These are phyloP conservation scores for Belonocnema kinseyi DNA, from an alignment of 1,140 invertebrate species.

Conservation along the genomic window DNA sequence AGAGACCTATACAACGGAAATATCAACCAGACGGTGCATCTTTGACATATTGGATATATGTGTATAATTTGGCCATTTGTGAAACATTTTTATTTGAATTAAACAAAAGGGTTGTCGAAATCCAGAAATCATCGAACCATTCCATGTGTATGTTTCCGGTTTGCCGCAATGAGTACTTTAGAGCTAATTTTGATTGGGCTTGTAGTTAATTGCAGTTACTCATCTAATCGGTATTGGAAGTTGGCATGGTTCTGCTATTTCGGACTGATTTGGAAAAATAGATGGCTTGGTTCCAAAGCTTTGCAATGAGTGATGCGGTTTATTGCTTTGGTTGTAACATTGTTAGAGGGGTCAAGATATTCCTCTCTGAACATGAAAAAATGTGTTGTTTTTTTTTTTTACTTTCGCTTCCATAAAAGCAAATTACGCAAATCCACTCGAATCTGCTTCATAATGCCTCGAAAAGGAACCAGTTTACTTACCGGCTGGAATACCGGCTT, in stretches of 20 bases:
- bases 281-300: constrained; percentile 10
- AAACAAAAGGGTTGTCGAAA: too few relatives aligned
- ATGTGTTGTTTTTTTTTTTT: not conserved
- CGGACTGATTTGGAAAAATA: constrained; percentile 8
- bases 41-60: too few relatives aligned
- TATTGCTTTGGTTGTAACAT: too few relatives aligned
- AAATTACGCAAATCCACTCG: not conserved
- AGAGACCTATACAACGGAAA: constrained; percentile 1
- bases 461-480: constrained; percentile 35
- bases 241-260: constrained; percentile 25
- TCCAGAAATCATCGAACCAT: too few relatives aligned
- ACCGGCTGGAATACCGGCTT: constrained; percentile 37
- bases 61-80: too few relatives aligned
- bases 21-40: not conserved
- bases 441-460: not conserved
- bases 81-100: too few relatives aligned
- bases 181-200: too few relatives aligned
- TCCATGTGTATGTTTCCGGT: too few relatives aligned
- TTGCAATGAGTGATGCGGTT: not conserved
- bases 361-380: not conserved
- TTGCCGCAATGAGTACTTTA: too few relatives aligned
- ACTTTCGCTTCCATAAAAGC: not conserved
- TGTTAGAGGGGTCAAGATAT: not conserved
- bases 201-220: too few relatives aligned
- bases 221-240: constrained; percentile 13